These are phyloP conservation scores for Phyllostomus hastatus DNA, from an alignment of 2,113 vertebrate species.

Conservation along the genomic window DNA sequence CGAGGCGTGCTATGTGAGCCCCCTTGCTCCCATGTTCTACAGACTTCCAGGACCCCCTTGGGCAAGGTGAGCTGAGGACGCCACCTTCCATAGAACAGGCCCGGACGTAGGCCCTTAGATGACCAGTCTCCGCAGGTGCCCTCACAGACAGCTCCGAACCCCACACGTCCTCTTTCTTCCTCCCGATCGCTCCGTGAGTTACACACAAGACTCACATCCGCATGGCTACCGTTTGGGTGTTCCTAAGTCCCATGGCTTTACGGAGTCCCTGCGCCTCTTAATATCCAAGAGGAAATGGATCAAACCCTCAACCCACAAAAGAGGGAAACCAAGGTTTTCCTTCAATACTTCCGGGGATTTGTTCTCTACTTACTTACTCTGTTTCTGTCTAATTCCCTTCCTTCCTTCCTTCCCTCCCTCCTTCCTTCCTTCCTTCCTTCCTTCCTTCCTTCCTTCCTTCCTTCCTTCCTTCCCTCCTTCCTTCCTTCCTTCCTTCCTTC, in stretches of 20 bases:
- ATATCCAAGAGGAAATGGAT: background rate
- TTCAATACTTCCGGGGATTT: background rate
- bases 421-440: accelerated
- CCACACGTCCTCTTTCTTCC: background rate
- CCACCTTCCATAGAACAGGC: background rate
- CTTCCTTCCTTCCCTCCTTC: too few species aligned
- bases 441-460: too few species aligned
- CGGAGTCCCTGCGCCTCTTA: background rate
- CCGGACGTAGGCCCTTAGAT: background rate
- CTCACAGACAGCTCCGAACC: background rate
- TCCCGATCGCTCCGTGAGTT: background rate
- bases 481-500: background rate
- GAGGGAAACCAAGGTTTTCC: background rate
- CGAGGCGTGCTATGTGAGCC: background rate
- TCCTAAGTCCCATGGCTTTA: background rate
- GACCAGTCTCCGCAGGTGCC: background rate
- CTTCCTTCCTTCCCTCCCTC: accelerated
- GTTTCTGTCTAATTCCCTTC: background rate
- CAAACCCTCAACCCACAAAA: background rate
- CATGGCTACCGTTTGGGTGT: background rate
- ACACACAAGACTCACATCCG: background rate
- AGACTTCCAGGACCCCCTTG: background rate
- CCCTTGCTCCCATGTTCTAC: background rate
- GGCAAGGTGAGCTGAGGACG: background rate
- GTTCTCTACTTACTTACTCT: background rate